Base-by-base conservation (phyloP, 1,140 invertebrate species). In the Physella acuta region DNA sequence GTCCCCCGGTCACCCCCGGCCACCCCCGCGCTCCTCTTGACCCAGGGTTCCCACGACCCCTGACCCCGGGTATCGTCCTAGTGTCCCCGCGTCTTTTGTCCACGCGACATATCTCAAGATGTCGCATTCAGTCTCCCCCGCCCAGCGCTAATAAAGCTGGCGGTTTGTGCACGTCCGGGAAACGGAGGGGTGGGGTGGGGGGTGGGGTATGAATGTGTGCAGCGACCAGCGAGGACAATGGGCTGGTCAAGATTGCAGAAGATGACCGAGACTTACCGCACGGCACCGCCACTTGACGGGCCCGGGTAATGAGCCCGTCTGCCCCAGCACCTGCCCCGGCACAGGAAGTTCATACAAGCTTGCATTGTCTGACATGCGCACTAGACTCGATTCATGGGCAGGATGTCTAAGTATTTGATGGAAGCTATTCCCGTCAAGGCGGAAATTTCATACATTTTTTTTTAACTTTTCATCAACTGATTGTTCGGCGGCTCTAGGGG, bases 261-360 rank as follows among this genome's bases (percentile, higher is more conserved):
- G 60, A 63, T 63, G 60, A 63, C 60, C 60, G 44, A 3, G 26
- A 8, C 44, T 63, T 63, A 49, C 60, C 36, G 30, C n/a, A 17
- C 36, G 16, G 30, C 16, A 2, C 31, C 1, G 30, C 31, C 3
- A 59, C 56, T 34, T 3, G 33, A 3, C 8, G 37, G n/a, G 37
- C 20, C n/a, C n/a, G n/a, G n/a, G n/a, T n/a, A n/a, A 49, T n/a
- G n/a, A n/a, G 44, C 11, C 44, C 44, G n/a, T 49, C 11, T 49
- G 44, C n/a, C 44, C n/a, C 44, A 49, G 44, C n/a, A 49, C 44
- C 44, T 49, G 44, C 44, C 44, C 11, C n/a, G 11, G n/a, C 11
- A 11, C 44, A 49, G 44, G 44, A n/a, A n/a, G n/a, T n/a, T n/a
- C n/a, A n/a, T n/a, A n/a, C n/a, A n/a, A n/a, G n/a, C n/a, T n/a